phyloP scores from a whole-genome alignment of 2,113 vertebrate genomes.

The Indicator maculatus region DNA sequence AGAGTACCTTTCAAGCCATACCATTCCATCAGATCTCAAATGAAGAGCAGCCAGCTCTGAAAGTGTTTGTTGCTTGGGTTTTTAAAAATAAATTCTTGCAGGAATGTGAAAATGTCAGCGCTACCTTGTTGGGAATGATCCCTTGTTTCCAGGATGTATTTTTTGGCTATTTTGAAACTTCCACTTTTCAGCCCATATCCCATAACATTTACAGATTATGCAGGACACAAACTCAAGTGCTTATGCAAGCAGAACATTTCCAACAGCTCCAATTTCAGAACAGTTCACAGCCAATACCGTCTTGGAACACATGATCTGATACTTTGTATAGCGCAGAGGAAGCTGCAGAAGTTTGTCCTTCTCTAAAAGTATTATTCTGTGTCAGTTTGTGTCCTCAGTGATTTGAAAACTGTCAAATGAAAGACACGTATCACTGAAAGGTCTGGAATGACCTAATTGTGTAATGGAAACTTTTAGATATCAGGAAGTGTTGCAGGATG shows the following conservation, averaged over 20 bases:
- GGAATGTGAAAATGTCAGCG: not conserved
- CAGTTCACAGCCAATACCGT: not conserved
- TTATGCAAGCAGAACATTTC: conserved; percentile 1
- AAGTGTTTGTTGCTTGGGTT: not conserved
- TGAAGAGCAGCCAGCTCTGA: not conserved
- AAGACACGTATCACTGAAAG: not conserved
- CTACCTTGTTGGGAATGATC: not conserved
- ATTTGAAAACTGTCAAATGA: not conserved
- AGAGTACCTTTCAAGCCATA: not conserved
- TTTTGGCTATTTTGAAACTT: not conserved
- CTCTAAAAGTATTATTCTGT: not conserved
- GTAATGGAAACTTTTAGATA: not conserved
- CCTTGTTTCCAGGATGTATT: not conserved
- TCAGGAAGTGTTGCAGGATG: not conserved
- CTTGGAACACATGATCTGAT: not conserved
- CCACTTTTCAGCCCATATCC: not conserved
- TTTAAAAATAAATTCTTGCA: not conserved
- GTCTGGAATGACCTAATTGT: not conserved
- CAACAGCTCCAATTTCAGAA: not conserved
- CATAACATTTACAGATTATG: not conserved
- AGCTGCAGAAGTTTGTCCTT: not conserved
- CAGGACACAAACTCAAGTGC: not conserved
- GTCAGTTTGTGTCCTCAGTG: not conserved
- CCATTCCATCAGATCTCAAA: not conserved
- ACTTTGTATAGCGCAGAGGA: not conserved